Percentiles rank a stretch among this genome's conserved stretches.
phyloP scores from a whole-genome alignment of 2,888 invertebrate species.

The Drosophila testacea region DNA sequence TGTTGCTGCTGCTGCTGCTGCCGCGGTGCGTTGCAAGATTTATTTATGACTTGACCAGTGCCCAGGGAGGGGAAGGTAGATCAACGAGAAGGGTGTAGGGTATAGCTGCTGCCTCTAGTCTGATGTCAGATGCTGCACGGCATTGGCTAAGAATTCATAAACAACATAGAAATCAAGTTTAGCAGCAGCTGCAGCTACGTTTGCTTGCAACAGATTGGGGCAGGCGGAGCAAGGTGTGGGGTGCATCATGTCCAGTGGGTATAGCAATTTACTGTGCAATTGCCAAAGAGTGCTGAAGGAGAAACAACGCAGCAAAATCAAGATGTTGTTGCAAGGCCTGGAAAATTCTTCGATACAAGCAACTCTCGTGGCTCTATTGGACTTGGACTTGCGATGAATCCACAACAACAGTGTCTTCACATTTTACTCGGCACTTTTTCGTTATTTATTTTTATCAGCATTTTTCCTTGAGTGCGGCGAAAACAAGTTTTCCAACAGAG shows the following conservation, averaged over 20 bases:
- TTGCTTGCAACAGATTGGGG: constrained; percentile 9
- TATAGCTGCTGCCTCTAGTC: not conserved
- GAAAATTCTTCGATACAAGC: constrained; percentile 61
- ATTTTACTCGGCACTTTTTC: constrained; percentile 51
- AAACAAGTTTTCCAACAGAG: constrained; percentile 66
- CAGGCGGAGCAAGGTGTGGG: not conserved
- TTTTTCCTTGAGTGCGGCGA: constrained; percentile 52
- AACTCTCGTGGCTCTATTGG: constrained; percentile 8
- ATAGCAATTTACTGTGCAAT: constrained; percentile 51
- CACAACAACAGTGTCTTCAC: constrained; percentile 16
- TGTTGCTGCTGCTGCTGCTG: constrained; percentile 30
- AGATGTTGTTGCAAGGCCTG: constrained; percentile 61
- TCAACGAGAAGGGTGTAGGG: not conserved
- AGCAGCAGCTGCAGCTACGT: constrained; percentile 35
- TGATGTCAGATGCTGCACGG: constrained; percentile 42
- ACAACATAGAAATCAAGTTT: constrained; percentile 70
- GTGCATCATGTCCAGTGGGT: constrained; percentile 30
- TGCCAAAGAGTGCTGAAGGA: constrained; percentile 15
- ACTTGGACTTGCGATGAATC: constrained; percentile 18
- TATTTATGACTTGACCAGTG: constrained; percentile 75
- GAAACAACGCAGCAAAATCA: constrained; percentile 51
- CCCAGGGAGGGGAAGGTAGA: constrained; percentile 32
- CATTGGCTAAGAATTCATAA: constrained; percentile 57
- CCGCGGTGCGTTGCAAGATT: constrained; percentile 48
- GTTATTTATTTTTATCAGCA: constrained; percentile 71